Percentiles rank a stretch among this genome's conserved stretches.
Conservation (phyloP, 2,797 vertebrate species). For the Poeciliopsis gracilis region DNA sequence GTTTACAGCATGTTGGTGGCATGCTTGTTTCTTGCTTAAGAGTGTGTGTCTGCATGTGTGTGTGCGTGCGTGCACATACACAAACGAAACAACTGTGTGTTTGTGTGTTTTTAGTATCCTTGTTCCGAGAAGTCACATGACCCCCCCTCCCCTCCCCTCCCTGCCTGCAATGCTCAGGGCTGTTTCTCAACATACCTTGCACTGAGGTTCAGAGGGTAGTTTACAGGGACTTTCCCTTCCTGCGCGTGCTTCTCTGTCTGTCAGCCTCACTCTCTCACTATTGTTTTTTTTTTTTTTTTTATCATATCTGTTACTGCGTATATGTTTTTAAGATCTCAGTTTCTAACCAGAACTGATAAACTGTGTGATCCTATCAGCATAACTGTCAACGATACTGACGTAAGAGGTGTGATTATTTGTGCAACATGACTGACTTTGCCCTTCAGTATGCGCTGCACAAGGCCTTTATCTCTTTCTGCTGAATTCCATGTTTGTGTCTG, state of each 20-base stretch:
- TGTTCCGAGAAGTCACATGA: conserved; percentile 86
- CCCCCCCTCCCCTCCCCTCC: conserved; percentile 17
- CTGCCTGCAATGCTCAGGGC: conserved; percentile 52
- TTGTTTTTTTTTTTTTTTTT: conserved; percentile 26
- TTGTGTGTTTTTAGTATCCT: conserved; percentile 68
- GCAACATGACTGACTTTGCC: conserved; percentile 25
- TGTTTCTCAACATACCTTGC: conserved; percentile 83
- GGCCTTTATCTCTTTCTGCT: conserved; percentile 20
- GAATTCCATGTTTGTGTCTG: conserved; percentile 29
- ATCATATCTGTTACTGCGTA: conserved; percentile 28
- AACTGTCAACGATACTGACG: conserved; percentile 55
- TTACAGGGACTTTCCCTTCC: conserved; percentile 81
- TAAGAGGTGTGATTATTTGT: conserved; percentile 37
- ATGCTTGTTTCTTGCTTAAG: conserved; percentile 22
- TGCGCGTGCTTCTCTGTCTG: conserved; percentile 39
- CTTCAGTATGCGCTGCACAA: conserved; percentile 12
- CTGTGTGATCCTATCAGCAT: conserved; percentile 43
- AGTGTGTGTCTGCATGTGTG: conserved; percentile 15
- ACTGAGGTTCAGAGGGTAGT: conserved; percentile 79
- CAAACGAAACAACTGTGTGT: conserved; percentile 38
- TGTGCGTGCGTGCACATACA: conserved; percentile 20
- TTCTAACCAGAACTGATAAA: conserved; percentile 44
- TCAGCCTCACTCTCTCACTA: conserved; percentile 28
- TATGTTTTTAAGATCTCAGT: conserved; percentile 19
- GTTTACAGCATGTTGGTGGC: conserved; percentile 16